phyloP scores from a whole-genome alignment of 2,113 vertebrate species.

The Dolichotis patagonum region DNA sequence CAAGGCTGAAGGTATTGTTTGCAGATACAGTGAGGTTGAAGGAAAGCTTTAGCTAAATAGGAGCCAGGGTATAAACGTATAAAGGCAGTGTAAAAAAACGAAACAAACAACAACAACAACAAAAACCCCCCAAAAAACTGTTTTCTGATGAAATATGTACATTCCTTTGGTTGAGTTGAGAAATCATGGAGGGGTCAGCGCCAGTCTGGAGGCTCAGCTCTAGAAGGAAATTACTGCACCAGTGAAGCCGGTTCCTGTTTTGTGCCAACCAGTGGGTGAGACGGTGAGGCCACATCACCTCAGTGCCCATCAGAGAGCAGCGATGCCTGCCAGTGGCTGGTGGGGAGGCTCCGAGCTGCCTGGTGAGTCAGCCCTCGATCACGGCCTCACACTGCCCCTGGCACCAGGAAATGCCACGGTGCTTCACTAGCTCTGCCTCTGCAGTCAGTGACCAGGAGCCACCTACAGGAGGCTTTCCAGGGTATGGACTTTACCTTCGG shows the following conservation, averaged over 20 bases:
- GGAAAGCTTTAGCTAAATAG: background rate
- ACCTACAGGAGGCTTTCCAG: background rate
- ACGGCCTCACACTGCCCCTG: background rate
- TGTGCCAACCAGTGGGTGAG: background rate
- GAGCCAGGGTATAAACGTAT: background rate
- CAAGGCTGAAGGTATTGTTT: background rate
- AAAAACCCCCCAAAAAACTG: too few relatives aligned
- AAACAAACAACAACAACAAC: too few relatives aligned
- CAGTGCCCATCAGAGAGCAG: background rate
- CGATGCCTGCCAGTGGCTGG: background rate
- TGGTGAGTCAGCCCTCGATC: background rate
- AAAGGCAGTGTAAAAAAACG: background rate
- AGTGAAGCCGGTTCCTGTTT: background rate
- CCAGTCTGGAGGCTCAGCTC: background rate
- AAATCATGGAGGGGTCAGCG: background rate
- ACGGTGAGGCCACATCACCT: background rate
- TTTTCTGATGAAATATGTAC: background rate
- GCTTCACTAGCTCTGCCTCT: conserved; percentile 52
- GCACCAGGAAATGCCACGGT: background rate
- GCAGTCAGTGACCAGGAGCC: background rate
- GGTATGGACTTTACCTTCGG: background rate
- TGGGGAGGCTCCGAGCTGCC: background rate
- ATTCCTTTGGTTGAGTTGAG: conserved; percentile 7
- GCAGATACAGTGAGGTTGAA: background rate
- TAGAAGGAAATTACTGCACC: background rate